Conservation (phyloP, 2,113 vertebrate species). For the Casuarius casuarius region DNA sequence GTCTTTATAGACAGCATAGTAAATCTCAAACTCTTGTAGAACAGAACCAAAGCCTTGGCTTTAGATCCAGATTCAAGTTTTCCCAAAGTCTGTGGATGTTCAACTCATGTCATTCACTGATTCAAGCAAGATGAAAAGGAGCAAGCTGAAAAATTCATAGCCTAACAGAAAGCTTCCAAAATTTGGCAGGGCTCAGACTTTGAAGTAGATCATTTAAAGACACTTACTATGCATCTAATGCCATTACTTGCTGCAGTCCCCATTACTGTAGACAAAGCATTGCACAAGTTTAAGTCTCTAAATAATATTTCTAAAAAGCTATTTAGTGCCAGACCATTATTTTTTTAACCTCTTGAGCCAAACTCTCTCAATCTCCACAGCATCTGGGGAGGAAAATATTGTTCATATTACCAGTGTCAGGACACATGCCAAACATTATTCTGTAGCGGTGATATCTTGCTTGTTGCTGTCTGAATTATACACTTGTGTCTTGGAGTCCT, state of each 20-base stretch:
- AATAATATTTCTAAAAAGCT: constrained; percentile 29
- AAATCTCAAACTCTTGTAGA: background rate
- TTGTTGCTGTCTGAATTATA: background rate
- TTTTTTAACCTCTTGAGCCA: constrained; percentile 66
- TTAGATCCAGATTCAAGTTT: background rate
- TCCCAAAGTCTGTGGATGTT: background rate
- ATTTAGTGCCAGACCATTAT: constrained; percentile 51
- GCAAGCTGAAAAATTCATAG: background rate
- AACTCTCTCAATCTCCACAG: constrained; percentile 20
- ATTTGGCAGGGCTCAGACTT: background rate
- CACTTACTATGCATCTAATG: background rate
- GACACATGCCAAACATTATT: constrained; percentile 27
- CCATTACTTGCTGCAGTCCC: background rate
- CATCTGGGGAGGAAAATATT: constrained; percentile 63
- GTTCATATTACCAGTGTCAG: constrained; percentile 32
- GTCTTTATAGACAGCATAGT: background rate
- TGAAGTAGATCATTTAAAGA: background rate
- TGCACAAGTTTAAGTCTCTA: constrained; percentile 30
- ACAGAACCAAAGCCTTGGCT: background rate
- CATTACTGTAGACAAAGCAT: background rate
- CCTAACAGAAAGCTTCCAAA: background rate
- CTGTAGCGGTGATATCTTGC: background rate
- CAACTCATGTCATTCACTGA: background rate
- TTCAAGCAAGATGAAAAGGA: background rate
- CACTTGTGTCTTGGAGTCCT: background rate